Evolutionary conservation across 1,140 invertebrate species (phyloP).

Genomic region (Saccostrea glomerata): DNA sequence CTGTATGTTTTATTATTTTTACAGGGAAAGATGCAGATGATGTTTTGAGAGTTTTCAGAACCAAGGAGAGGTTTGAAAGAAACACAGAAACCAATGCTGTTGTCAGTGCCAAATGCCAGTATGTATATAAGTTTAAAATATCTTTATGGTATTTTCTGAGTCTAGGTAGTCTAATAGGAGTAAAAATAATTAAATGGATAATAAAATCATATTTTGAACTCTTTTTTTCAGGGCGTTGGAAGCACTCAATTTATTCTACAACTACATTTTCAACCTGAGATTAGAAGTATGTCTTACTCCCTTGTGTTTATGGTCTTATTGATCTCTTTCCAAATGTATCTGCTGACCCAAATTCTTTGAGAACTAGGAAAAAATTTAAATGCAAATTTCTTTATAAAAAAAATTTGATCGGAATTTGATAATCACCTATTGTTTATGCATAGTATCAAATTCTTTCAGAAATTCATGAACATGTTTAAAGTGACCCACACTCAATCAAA

Average conservation of each 20-base stretch:
- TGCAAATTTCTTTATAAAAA: too few relatives aligned
- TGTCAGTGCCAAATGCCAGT: constrained; percentile 77
- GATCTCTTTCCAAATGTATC: too few relatives aligned
- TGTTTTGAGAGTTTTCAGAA: constrained; percentile 68
- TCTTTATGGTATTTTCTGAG: too few relatives aligned
- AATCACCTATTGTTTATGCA: too few relatives aligned
- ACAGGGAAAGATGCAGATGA: constrained; percentile 68
- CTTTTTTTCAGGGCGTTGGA: constrained; percentile 72
- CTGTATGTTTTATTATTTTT: background rate
- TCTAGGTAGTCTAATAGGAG: too few relatives aligned
- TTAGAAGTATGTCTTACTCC: constrained; percentile 66
- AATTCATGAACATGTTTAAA: constrained; percentile 75
- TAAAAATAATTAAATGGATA: too few relatives aligned
- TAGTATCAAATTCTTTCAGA: constrained; percentile 54
- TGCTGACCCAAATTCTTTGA: too few relatives aligned
- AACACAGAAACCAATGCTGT: constrained; percentile 73
- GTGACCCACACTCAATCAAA: constrained; percentile 65
- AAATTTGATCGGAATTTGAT: too few relatives aligned
- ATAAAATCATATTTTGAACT: background rate
- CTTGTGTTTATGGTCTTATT: background rate
- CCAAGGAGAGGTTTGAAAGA: constrained; percentile 67
- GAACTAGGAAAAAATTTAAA: too few relatives aligned
- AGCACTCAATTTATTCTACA: constrained; percentile 75
- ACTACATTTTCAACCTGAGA: constrained; percentile 76
- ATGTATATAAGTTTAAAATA: constrained; percentile 46